Conservation (phyloP, 2,797 vertebrate species). For the Etheostoma perlongum region DNA sequence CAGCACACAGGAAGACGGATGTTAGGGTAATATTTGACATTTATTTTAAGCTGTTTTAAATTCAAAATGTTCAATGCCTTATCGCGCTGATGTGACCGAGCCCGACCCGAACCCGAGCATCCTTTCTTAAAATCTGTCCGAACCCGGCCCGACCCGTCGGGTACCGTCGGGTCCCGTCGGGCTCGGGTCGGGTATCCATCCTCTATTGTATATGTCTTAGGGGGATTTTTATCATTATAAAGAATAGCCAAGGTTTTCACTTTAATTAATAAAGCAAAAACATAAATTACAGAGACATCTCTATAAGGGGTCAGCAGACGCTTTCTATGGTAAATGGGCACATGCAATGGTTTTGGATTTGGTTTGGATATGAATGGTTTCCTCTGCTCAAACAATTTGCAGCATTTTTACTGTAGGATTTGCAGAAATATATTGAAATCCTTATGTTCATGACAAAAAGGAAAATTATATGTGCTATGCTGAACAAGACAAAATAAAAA, state of each 20-base stretch:
- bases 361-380: too few relatives aligned
- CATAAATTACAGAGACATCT: background rate
- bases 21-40: too few relatives aligned
- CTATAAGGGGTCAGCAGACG: background rate
- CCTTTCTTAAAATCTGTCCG: too few relatives aligned
- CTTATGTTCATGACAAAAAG: background rate
- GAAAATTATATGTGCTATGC: background rate
- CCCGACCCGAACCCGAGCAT: too few relatives aligned
- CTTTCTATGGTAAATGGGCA: background rate
- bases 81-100: too few relatives aligned
- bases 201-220: background rate
- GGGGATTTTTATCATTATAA: conserved; percentile 1
- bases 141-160: too few relatives aligned
- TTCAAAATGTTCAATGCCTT: too few relatives aligned
- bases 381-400: background rate
- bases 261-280: background rate
- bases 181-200: too few relatives aligned
- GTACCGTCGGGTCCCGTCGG: too few relatives aligned
- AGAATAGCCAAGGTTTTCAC: background rate
- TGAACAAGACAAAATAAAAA: conserved; percentile 6
- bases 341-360: background rate
- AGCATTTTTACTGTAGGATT: background rate
- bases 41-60: too few relatives aligned
- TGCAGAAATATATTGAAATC: background rate
- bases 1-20: too few relatives aligned